These are phyloP conservation scores for Amblyopsis rosae DNA, from an alignment of 2,113 vertebrate genomes.

Conservation along the genomic window DNA sequence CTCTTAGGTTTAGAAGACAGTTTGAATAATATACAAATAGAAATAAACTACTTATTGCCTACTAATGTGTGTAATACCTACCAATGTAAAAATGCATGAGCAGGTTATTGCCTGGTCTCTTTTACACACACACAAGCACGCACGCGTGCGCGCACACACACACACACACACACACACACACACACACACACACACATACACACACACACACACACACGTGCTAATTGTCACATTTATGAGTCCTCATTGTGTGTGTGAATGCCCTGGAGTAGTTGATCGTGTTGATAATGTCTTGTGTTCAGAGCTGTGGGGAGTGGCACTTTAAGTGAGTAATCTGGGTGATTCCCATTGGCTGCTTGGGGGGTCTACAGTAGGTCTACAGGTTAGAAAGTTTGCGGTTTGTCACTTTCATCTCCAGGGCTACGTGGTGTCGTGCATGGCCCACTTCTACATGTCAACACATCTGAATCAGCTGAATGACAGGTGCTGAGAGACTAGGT, in stretches of 20 bases:
- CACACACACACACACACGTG: constrained; percentile 5
- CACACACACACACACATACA: neutral
- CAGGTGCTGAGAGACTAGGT: neutral
- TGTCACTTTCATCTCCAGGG: too few relatives aligned
- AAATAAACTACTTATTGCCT: too few relatives aligned
- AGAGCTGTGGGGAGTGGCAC: constrained; percentile 36
- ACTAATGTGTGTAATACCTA: too few relatives aligned
- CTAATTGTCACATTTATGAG: constrained; percentile 34
- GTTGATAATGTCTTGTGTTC: constrained; percentile 27
- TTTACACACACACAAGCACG: neutral
- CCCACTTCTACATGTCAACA: neutral
- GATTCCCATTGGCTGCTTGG: constrained; percentile 14
- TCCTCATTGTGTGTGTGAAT: constrained; percentile 21
- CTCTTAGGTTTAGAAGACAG: too few relatives aligned
- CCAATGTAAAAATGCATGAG: too few relatives aligned
- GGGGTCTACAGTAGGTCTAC: constrained; percentile 13
- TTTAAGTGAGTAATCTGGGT: constrained; percentile 19
- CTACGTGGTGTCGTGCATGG: too few relatives aligned
- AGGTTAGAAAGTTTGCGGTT: neutral
- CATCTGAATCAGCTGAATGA: neutral
- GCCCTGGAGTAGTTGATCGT: constrained; percentile 31
- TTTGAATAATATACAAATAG: too few relatives aligned
- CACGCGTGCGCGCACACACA: constrained; percentile 12
- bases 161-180: neutral
- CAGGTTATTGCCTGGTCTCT: neutral